phyloP scores from a whole-genome alignment of 2,888 invertebrate genomes.

The Mycogona germanica region DNA sequence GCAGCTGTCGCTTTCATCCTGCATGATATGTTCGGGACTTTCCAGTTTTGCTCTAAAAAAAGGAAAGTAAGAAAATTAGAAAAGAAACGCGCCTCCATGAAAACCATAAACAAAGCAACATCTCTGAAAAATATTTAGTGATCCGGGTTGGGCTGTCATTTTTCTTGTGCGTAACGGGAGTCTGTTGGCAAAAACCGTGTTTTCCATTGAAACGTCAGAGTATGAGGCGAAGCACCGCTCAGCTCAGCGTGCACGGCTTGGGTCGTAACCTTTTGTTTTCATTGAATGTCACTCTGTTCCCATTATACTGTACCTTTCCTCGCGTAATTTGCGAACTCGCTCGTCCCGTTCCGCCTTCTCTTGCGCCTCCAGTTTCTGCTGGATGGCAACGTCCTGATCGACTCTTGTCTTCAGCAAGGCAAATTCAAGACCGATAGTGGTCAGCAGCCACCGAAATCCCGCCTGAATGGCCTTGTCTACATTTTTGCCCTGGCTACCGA shows the following conservation, averaged over 20 bases:
- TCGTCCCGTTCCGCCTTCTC: conserved; percentile 39
- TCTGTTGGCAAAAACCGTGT: not conserved
- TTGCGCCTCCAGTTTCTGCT: conserved; percentile 38
- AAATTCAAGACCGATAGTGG: conserved; percentile 53
- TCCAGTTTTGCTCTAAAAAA: no score
- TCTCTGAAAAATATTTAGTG: no score
- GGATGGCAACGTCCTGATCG: conserved; percentile 44
- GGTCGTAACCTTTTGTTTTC: no score
- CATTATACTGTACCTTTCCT: conserved; percentile 16
- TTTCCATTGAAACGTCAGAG: not conserved
- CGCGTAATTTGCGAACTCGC: conserved; percentile 31
- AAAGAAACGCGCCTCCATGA: no score
- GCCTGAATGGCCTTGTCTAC: conserved; percentile 52
- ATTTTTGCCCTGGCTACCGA: conserved; percentile 39
- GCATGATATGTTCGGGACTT: no score
- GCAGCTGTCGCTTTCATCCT: no score
- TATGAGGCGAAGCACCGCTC: no score
- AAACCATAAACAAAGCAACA: no score
- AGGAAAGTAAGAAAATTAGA: no score
- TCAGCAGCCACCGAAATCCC: conserved; percentile 55
- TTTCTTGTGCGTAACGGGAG: no score
- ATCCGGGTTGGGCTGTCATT: no score
- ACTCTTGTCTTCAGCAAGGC: conserved; percentile 51
- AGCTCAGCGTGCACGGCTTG: no score
- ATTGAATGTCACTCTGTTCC: not conserved